Evolutionary conservation across 1,140 invertebrate species (phyloP).

Genomic region (Contarinia nasturtii): DNA sequence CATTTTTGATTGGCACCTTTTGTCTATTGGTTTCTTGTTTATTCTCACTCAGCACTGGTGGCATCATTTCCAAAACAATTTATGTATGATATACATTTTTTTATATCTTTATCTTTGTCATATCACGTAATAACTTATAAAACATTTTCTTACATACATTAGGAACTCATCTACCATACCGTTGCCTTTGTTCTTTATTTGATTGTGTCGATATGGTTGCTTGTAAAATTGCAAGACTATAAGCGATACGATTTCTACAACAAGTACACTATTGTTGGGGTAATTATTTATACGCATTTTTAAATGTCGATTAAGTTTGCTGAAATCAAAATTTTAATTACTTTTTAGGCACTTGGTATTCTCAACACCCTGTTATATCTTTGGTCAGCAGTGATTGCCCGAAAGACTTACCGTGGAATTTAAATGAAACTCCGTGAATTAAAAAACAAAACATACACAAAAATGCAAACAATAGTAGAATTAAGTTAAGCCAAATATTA

Average conservation of each 20-base stretch:
- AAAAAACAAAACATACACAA: background rate
- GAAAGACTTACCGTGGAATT: conserved; percentile 39
- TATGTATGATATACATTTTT: conserved; percentile 44
- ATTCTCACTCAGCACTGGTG: conserved; percentile 51
- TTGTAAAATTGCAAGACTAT: conserved; percentile 35
- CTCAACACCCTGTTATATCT: conserved; percentile 42
- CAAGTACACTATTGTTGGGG: conserved; percentile 39
- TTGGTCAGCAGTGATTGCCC: conserved; percentile 41
- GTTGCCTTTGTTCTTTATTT: conserved; percentile 48
- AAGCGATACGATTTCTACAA: conserved; percentile 32
- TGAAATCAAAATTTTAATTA: conserved; percentile 6
- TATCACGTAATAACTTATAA: background rate
- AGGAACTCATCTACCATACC: conserved; percentile 64
- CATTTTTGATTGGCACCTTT: conserved; percentile 59
- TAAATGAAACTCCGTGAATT: conserved; percentile 16
- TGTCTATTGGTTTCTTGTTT: conserved; percentile 51
- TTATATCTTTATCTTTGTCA: conserved; percentile 5
- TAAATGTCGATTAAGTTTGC: conserved; percentile 3
- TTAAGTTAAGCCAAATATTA: too few species aligned
- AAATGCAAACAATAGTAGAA: too few species aligned
- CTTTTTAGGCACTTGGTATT: conserved; percentile 42
- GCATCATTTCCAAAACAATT: conserved; percentile 63
- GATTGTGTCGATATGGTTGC: conserved; percentile 38
- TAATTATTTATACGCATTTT: conserved; percentile 22
- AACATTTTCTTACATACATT: conserved; percentile 9